Evolutionary conservation across 2,888 invertebrate genomes (phyloP), one percentile per base, ranked within the genome.

Genomic region (Caenorhabditis auriculariae): DNA sequence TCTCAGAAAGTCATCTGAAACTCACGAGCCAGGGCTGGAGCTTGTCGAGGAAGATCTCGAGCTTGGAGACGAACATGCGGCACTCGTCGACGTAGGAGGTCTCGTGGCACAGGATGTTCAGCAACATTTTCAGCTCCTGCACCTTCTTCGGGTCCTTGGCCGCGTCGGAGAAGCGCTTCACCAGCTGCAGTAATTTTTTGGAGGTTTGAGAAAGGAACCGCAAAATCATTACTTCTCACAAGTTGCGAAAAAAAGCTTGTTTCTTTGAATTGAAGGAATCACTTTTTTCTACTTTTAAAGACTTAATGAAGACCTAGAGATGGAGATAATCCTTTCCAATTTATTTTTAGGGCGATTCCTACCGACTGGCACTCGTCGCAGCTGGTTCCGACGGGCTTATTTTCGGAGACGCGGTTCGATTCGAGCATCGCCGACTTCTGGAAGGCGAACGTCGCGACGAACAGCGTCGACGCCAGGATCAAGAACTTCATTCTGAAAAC

Each of bases 21-120:
- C 69, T 52, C 27, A 78, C 78, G 59, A 80, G 61, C 51, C 66
- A 78, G 41, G 80, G 80, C 39, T 72, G 59, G 41, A 80, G 70
- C 39, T 66, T 62, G 17, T 72, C 59, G 55, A 80, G 63, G 69
- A 80, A 65, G 38, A 62, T 58, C 58, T 78, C 78, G 37, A 80
- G 47, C 24, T 74, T 72, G 47, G 54, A 55, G 54, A 77, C 78
- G 59, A 80, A 70, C 39, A 76, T 51, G 27, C 63, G 59, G 62
- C 78, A 78, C 57, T 78, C 78, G 9, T 72, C 69, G n/a, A 59
- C 62, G 50, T 77, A 76, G 4, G 63, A 59, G 29, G 75, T 74
- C 49, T 71, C 70, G 47, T 68, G 66, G 63, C 77, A 77, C 45
- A 77, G 58, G 27, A 62, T 42, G 7, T 44, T 51, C 35, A 69